Base-by-base conservation (phyloP, 2,888 invertebrate genomes). In the Keiferia lycopersicella region DNA sequence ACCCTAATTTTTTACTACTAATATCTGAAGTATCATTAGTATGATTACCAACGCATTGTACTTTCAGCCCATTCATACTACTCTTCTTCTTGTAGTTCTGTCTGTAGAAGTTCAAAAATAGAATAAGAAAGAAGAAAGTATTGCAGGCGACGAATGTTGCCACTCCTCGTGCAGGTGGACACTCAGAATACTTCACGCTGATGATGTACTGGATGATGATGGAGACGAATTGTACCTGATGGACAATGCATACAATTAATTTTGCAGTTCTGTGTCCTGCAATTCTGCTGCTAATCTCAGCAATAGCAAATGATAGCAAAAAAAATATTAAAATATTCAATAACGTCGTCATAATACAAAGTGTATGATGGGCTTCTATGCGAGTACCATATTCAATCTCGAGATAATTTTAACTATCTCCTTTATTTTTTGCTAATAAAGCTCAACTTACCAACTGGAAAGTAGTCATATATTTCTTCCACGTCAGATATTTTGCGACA, bases 381-480 rank as follows among this genome's bases (percentile, higher is more conserved):
- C n/a, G n/a, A n/a, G n/a, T n/a, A n/a, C n/a, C n/a, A n/a, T n/a
- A n/a, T n/a, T n/a, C n/a, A n/a, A n/a, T n/a, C n/a, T n/a, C n/a
- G n/a, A n/a, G n/a, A n/a, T n/a, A n/a, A n/a, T n/a, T n/a, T n/a
- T n/a, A n/a, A n/a, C n/a, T n/a, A n/a, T n/a, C n/a, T n/a, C n/a
- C 3, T 26, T 4, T 26, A 26, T 4, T 26, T 26, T 26, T 26
- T 26, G 26, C 2, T n/a, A 10, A 0, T 18, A 51, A 51, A 50
- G 11, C 11, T 26, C 8, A 12, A 82, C 89, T 92, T 81, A 96
- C 96, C 92, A 97, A 85, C 83, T 97, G 97, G 73, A 97, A 92
- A 66, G 92, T 93, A 0, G 97, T 97, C 88, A 97, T 94, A 79
- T 96, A 95, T 72, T 95, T 95, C 82, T 97, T 97, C 96, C 96